Percentiles rank a stretch among this genome's conserved stretches.
These are phyloP conservation scores for Turritopsis dohrnii DNA, from an alignment of 30 jellyfish, hydroid and myxozoan species.

Conservation along the genomic window DNA sequence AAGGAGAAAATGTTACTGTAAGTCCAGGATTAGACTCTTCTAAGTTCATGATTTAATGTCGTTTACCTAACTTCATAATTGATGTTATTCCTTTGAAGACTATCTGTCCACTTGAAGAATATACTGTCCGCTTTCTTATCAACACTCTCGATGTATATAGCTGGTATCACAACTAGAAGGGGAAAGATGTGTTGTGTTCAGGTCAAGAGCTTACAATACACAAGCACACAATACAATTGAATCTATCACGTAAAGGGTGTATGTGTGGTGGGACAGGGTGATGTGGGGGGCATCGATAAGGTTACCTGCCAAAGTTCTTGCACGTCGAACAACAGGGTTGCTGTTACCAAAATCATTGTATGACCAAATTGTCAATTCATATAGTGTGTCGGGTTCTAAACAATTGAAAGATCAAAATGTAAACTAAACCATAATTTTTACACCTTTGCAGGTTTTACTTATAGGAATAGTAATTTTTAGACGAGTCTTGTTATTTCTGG, in stretches of 20 bases:
- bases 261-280: too few relatives aligned
- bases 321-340: not conserved
- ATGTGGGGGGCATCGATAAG: too few relatives aligned
- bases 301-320: slow-evolving; percentile 38
- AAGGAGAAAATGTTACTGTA: not conserved
- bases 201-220: too few relatives aligned
- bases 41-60: not conserved
- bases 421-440: too few relatives aligned
- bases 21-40: not conserved
- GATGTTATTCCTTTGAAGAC: not conserved
- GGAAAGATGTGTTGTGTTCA: not conserved
- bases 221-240: not conserved
- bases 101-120: slow-evolving; percentile 65
- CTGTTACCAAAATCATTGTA: slow-evolving; percentile 33
- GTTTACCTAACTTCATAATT: slow-evolving; percentile 8
- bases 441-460: too few relatives aligned
- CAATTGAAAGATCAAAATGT: not conserved
- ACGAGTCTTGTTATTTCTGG: too few relatives aligned
- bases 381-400: slow-evolving; percentile 41
- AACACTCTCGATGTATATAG: slow-evolving; percentile 39
- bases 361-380: slow-evolving; percentile 31
- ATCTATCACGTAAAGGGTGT: too few relatives aligned
- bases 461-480: too few relatives aligned
- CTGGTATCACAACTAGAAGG: slow-evolving; percentile 13
- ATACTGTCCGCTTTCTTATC: slow-evolving; percentile 29